Conservation (phyloP, 2,888 invertebrate genomes). For the Halictus quadricinctus region DNA sequence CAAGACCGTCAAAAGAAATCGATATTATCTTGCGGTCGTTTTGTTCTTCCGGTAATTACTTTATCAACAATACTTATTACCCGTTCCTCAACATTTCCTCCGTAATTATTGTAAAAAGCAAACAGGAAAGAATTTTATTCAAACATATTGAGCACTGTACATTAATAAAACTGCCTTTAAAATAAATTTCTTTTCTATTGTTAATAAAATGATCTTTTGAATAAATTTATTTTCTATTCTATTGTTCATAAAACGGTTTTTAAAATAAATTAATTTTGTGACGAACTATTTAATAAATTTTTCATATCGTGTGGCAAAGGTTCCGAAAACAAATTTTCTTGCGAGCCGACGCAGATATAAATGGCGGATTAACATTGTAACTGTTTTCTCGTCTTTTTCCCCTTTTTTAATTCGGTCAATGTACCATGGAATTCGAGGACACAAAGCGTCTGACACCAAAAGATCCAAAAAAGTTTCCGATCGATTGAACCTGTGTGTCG, state of each 20-base stretch:
- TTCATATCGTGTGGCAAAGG: no score
- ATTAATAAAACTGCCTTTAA: background rate
- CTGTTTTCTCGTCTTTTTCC: background rate
- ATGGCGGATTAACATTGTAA: constrained; percentile 27
- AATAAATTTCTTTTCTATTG: background rate
- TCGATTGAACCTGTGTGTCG: constrained; percentile 59
- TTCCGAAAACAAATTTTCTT: background rate
- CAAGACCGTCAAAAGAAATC: constrained; percentile 9
- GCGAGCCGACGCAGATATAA: background rate
- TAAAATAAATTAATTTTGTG: no score
- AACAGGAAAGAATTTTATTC: background rate
- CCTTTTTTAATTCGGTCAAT: constrained; percentile 43
- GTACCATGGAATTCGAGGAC: constrained; percentile 44
- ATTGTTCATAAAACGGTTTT: background rate
- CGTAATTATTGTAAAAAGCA: constrained; percentile 13
- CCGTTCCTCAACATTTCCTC: background rate
- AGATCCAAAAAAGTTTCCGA: constrained; percentile 59
- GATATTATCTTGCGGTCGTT: constrained; percentile 21
- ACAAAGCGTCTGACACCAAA: constrained; percentile 53
- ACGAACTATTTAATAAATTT: background rate
- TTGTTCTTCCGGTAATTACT: constrained; percentile 34
- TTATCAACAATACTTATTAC: constrained; percentile 25
- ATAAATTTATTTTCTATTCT: background rate
- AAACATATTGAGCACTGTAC: background rate
- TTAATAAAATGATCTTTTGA: background rate